Conservation (phyloP, 2,113 vertebrate genomes). For the Cathartes aura region DNA sequence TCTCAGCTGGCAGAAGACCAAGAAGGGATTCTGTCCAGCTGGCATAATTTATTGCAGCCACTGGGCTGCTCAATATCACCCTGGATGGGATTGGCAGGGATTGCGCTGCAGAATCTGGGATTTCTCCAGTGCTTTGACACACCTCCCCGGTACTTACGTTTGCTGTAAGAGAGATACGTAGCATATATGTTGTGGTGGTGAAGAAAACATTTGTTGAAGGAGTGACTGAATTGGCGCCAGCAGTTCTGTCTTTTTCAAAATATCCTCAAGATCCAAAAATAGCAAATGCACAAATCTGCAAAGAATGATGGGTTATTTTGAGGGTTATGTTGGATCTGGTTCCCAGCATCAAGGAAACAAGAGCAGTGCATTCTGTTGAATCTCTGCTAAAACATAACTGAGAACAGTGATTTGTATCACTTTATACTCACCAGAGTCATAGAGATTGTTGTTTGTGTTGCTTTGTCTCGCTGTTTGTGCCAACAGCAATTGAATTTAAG, state of each 20-base stretch:
- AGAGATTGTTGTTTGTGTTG: conserved; percentile 11
- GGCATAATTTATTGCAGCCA: not conserved
- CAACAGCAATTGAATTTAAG: conserved; percentile 51
- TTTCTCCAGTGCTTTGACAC: conserved; percentile 28
- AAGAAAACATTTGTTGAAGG: conserved; percentile 9
- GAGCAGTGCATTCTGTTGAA: not conserved
- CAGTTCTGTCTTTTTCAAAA: conserved; percentile 14
- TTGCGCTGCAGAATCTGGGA: not conserved
- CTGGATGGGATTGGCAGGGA: not conserved
- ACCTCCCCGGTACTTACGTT: not conserved
- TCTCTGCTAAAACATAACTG: not conserved
- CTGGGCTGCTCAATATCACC: conserved; percentile 24
- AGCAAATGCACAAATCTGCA: conserved; percentile 37
- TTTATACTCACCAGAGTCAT: conserved; percentile 12
- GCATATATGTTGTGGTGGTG: not conserved
- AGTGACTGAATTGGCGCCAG: not conserved
- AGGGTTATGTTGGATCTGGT: conserved; percentile 1
- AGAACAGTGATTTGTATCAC: conserved; percentile 16
- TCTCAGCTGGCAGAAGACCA: conserved; percentile 1
- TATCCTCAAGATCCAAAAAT: conserved; percentile 25
- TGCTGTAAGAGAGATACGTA: not conserved
- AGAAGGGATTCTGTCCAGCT: conserved; percentile 8
- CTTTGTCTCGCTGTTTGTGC: conserved; percentile 43
- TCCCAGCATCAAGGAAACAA: conserved; percentile 24
- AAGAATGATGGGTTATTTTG: conserved; percentile 48